Conservation (phyloP, 64 coral and sea anemone genomes). For the Cladopsammia gracilis region DNA sequence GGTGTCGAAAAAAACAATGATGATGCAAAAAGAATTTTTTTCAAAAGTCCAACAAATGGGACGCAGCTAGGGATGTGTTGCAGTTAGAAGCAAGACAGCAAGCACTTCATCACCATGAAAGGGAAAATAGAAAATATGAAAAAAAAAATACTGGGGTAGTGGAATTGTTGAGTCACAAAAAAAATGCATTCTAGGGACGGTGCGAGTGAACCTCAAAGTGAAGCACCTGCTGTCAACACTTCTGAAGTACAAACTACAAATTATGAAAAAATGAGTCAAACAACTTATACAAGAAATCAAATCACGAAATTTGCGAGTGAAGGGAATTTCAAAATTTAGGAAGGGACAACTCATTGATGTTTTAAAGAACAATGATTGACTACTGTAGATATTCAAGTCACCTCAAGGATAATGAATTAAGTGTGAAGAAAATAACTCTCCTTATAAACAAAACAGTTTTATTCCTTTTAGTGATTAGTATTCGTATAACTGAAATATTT, state of each 20-base stretch:
- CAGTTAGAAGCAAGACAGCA: slow-evolving; percentile 43
- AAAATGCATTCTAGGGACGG: too few species aligned
- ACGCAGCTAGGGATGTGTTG: slow-evolving; percentile 38
- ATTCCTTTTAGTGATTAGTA: too few species aligned
- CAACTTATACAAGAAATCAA: slow-evolving; percentile 18
- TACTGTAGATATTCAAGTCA: neutral
- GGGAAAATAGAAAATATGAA: slow-evolving; percentile 53
- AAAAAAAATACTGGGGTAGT: neutral
- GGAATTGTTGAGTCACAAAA: neutral
- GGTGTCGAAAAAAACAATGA: slow-evolving; percentile 74
- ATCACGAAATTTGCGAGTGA: neutral
- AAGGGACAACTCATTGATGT: neutral
- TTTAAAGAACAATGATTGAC: neutral
- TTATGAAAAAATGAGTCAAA: neutral
- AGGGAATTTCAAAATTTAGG: too few species aligned
- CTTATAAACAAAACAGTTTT: too few species aligned
- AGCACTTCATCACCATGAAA: slow-evolving; percentile 34
- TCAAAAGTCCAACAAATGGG: slow-evolving; percentile 68
- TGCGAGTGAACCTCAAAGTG: too few species aligned
- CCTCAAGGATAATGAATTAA: too few species aligned
- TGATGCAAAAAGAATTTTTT: slow-evolving; percentile 55
- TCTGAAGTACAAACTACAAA: too few species aligned
- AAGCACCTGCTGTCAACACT: too few species aligned
- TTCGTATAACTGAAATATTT: neutral
- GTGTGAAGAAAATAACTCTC: too few species aligned